Base-by-base conservation (phyloP, 2,888 invertebrate species). In the Epinotia demarniana region DNA sequence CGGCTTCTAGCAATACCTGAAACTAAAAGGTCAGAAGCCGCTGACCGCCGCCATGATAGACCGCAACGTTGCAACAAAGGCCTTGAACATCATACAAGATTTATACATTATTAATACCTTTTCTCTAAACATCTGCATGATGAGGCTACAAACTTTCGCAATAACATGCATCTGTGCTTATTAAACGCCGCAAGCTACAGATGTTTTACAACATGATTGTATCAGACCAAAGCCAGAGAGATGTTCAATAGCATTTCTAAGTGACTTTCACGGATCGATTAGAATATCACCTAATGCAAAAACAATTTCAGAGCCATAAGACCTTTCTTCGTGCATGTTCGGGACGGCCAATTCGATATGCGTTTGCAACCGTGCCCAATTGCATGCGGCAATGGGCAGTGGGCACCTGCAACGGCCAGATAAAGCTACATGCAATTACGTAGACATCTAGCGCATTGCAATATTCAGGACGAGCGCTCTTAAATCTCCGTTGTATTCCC, bases 1-100 rank as follows among this genome's bases (percentile, higher is more conserved):
- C 73, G 73, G 74, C 62, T 77, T 76, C 87, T 86, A 80, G 81
- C 81, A 86, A 88, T 82, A 82, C 80, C 84, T 86, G 86, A 84
- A 84, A 75, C 77, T 75, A 39, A 84, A 85, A 86, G 85, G 86
- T 85, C 82, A 86, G 78, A 81, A 75, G 80, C 73, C 77, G 74
- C 74, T 80, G 80, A 80, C 81, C 79, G 78, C 76, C 72, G 77
- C 76, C 78, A 77, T 79, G 81, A 79, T 80, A 77, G 73, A 74
- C 67, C 76, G 79, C 72, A 78, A 81, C 81, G 79, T 80, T 79
- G 82, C 81, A 80, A 77, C 76, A 78, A 74, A 64, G 62, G 68
- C 19, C 9, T 33, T 39, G 39, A 53, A 69, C 43, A 43, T 60
- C 13, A 16, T 60, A 69, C 43, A 4, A 58, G n/a, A 23, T 27